These are phyloP conservation scores for Laticauda laticaudata DNA, from an alignment of 2,113 vertebrate genomes.

Conservation along the genomic window DNA sequence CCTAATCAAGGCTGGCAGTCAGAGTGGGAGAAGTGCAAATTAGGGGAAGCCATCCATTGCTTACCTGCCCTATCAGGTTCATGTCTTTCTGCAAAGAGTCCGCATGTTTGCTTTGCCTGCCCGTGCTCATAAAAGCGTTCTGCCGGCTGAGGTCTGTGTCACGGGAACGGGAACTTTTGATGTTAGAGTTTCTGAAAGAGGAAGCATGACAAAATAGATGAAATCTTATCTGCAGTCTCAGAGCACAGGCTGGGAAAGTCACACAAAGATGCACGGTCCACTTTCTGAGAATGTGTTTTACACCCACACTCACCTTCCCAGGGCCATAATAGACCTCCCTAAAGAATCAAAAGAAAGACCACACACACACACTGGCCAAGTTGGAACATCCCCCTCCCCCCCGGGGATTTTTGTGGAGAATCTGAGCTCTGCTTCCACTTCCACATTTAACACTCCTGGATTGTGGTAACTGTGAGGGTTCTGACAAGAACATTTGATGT, in stretches of 20 bases:
- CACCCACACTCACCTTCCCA: background rate
- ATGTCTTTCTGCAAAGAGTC: constrained; percentile 67
- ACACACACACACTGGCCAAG: background rate
- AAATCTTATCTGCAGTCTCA: background rate
- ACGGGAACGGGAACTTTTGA: constrained; percentile 39
- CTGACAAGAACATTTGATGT: background rate
- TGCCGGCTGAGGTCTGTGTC: constrained; percentile 63
- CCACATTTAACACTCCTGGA: background rate
- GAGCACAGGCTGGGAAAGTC: background rate
- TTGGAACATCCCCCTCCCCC: background rate
- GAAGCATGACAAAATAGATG: constrained; percentile 22
- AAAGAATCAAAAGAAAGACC: background rate
- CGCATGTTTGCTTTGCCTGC: constrained; percentile 52
- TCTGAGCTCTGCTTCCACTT: background rate
- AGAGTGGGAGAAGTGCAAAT: background rate
- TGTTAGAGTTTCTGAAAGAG: constrained; percentile 38
- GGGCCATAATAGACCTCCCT: background rate
- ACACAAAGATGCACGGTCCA: background rate
- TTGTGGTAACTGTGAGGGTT: background rate
- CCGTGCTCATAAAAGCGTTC: background rate
- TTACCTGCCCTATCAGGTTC: constrained; percentile 67
- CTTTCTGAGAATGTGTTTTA: background rate
- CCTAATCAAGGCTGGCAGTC: background rate
- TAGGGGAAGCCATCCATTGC: constrained; percentile 1
- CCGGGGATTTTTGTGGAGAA: background rate